A percentile compares a stretch with the other conserved stretches of the same genome.
Evolutionary conservation across 2,797 vertebrate species (phyloP).

Genomic region (Chaetophractus vellerosus): DNA sequence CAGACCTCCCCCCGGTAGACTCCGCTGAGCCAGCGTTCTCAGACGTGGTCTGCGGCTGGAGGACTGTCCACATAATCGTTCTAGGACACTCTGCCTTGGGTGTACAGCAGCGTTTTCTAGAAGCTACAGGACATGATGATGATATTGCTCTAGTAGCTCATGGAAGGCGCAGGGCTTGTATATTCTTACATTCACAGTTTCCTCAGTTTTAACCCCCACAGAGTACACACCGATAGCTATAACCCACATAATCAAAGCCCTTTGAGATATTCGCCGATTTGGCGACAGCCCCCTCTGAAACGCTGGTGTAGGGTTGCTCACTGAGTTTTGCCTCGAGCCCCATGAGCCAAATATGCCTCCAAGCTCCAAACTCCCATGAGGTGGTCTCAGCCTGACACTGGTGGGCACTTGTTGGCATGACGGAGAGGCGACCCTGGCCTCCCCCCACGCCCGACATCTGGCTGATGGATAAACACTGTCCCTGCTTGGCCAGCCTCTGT

Average conservation of each 20-base stretch:
- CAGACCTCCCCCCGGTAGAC: neutral
- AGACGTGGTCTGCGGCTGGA: rapidly evolving
- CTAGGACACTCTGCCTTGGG: rapidly evolving
- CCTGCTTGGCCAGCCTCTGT: neutral
- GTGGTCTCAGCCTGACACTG: neutral
- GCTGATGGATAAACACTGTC: neutral
- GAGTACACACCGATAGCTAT: rapidly evolving
- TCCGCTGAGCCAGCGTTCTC: neutral
- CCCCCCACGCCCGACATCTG: too few relatives aligned
- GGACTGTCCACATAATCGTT: too few relatives aligned
- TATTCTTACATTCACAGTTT: neutral
- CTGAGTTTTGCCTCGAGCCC: neutral
- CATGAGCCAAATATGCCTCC: neutral
- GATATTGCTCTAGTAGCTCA: rapidly evolving
- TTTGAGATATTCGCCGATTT: neutral
- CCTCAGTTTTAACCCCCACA: neutral
- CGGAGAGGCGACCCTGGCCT: rapidly evolving
- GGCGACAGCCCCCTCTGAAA: rapidly evolving
- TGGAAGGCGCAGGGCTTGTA: rapidly evolving
- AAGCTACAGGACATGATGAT: rapidly evolving
- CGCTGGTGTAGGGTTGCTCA: rapidly evolving
- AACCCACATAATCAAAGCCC: neutral
- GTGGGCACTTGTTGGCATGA: neutral
- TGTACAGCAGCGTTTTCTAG: rapidly evolving
- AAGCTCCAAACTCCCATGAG: neutral